Percentiles rank a stretch among this genome's conserved stretches.
These are phyloP conservation scores for Octodon degus DNA, from an alignment of 2,113 vertebrate genomes.

Conservation along the genomic window DNA sequence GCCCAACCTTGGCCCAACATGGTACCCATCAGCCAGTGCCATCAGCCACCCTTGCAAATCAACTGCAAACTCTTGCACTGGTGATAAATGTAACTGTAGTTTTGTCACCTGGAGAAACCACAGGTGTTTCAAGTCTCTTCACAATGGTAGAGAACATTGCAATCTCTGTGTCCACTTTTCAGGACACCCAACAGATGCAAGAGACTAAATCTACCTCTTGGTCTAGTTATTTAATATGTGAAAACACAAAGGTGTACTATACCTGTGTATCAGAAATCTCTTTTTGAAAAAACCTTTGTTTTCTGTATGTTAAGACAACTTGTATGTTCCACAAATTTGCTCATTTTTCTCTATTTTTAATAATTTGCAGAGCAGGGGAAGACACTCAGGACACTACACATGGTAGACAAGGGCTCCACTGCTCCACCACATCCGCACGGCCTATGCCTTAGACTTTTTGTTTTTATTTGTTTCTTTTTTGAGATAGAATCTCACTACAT, in stretches of 20 bases:
- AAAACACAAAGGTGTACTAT: no score
- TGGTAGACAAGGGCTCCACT: no score
- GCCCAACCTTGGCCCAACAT: no score
- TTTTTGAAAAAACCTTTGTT: neutral
- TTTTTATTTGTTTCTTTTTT: no score
- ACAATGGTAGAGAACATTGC: no score
- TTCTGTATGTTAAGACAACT: neutral
- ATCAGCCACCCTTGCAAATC: neutral
- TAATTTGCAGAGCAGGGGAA: no score
- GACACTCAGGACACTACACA: no score
- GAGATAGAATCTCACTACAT: no score
- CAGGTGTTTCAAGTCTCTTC: neutral
- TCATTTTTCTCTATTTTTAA: neutral
- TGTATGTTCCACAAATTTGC: neutral
- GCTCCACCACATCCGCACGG: no score
- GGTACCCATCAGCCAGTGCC: neutral
- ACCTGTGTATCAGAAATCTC: neutral
- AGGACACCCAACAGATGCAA: neutral
- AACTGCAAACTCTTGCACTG: neutral
- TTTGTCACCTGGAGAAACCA: neutral
- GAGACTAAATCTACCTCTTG: neutral
- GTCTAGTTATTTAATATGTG: no score
- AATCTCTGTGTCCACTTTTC: neutral
- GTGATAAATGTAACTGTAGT: accelerated
- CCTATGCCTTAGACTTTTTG: neutral